Evolutionary conservation across 1,140 invertebrate species (phyloP), one percentile per base, ranked within the genome.

Genomic region (Drosophila parvula): DNA sequence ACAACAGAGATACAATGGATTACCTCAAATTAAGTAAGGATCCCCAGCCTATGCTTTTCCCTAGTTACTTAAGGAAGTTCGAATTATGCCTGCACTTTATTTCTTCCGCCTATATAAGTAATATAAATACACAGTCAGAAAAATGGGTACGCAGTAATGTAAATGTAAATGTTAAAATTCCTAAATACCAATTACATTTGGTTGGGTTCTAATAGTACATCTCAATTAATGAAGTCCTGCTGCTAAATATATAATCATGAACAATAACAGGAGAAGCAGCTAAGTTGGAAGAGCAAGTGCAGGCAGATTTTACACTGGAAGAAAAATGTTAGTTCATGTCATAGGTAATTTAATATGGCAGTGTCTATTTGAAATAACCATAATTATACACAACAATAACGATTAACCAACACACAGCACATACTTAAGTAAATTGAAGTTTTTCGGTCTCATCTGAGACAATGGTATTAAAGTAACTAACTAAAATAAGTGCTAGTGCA

Each of bases 291-390:
- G 16, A 36, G 11, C 32, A 12, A 8, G 30, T 34, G 14, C 7
- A 57, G n/a, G 10, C 27, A 38, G 14, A 12, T 32, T 59, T 59
- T 38, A 55, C 51, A 38, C n/a, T 22, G 57, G 67, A 44, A 55
- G 47, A 58, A n/a, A 58, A n/a, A 53, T 34, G 43, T 36, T 64
- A 48, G 38, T 59, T 70, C 43, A 65, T 41, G 36, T 22, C 30
- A 45, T 58, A 38, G 51, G 12, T 55, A 55, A 38, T 55, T 27
- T 28, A 18, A 16, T 4, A 57, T 6, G 11, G 16, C 36, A 41
- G 36, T 57, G 55, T 57, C 55, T 44, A 58, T 55, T 43, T 30
- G n/a, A 30, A 40, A 30, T 57, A 57, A 28, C 8, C 55, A 57
- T 27, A 57, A 41, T 40, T 56, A 27, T 22, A 22, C 27, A 5